Evolutionary conservation across 2,888 invertebrate species (phyloP), one percentile per base, ranked within the genome.

Genomic region (Pocota personata): DNA sequence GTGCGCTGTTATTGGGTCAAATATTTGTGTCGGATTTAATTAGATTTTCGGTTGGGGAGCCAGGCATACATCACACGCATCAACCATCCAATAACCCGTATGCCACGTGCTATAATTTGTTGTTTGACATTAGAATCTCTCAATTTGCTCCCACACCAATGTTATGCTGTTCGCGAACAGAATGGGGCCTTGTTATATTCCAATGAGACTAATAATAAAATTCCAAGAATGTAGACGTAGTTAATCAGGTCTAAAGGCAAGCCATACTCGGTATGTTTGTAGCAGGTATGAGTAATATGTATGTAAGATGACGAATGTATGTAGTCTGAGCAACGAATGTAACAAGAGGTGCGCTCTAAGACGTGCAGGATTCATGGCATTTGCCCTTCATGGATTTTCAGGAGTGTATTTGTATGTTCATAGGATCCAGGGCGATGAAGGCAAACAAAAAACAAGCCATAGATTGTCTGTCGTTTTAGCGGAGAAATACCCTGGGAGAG

Each of bases 21-120:
- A 75, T 75, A 75, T 75, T 75, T 75, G 75, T 43, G 46, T 46
- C 35, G 46, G 57, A 48, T 66, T 75, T 75, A 64, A 75, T 75
- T 75, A 75, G 46, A 66, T 57, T 66, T 66, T 75, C 75, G 24
- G 35, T 35, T 32, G 19, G 24, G 55, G 27, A 46, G 32, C 24
- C 35, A 35, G 14, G 57, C 27, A 35, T 21, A 35, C 37, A 40
- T 57, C 46, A 40, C 52, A 30, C 27, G 52, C 52, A 12, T 69
- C 67, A 55, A n/a, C n/a, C 32, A 35, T 14, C 48, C 48, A 66
- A 66, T 66, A 66, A 66, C 21, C 27, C 27, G 60, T 37, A 69
- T 30, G 10, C 60, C 60, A 62, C 75, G 75, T 43, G 55, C 55
- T 66, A 24, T 43, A 35, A 57, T 66, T 66, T 66, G 46, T 48